Conservation (phyloP, 2,888 invertebrate genomes). For the Sphaerolaimus hirsutus region DNA sequence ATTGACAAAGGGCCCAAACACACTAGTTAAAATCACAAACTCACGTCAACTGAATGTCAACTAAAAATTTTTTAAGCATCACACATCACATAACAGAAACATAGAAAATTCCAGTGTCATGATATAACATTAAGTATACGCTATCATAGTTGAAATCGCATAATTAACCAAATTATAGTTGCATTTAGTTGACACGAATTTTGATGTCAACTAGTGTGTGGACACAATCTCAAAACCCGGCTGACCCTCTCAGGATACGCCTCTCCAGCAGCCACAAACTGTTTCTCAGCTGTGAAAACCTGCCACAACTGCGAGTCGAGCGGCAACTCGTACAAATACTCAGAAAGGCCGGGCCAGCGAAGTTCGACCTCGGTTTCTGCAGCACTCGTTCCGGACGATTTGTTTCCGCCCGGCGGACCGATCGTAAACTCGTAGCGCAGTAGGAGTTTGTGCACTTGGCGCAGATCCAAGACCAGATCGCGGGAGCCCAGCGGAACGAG, state of each 20-base stretch:
- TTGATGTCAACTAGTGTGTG: too few relatives aligned
- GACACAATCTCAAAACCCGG: too few relatives aligned
- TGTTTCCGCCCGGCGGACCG: background rate
- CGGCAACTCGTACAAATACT: slow-evolving; percentile 75
- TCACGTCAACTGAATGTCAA: too few relatives aligned
- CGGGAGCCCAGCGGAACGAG: slow-evolving; percentile 49
- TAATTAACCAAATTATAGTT: too few relatives aligned
- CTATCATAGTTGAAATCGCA: too few relatives aligned
- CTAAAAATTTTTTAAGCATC: too few relatives aligned
- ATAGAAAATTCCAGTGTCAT: too few relatives aligned
- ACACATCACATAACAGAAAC: too few relatives aligned
- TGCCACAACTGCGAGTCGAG: slow-evolving; percentile 91
- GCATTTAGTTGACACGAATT: too few relatives aligned
- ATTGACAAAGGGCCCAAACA: too few relatives aligned
- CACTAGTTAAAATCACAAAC: too few relatives aligned
- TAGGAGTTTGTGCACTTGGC: slow-evolving; percentile 70
- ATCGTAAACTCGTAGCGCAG: slow-evolving; percentile 51
- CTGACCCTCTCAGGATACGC: slow-evolving; percentile 51
- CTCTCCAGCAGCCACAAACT: slow-evolving; percentile 57
- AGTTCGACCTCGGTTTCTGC: background rate
- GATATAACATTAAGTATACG: too few relatives aligned
- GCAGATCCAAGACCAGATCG: slow-evolving; percentile 58
- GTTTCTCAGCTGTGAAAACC: slow-evolving; percentile 70
- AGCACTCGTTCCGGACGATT: background rate
- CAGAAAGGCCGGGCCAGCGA: slow-evolving; percentile 47